Percentiles rank a stretch among this genome's conserved stretches.
Conservation (phyloP, 1,140 invertebrate species). For the Panulirus ornatus region DNA sequence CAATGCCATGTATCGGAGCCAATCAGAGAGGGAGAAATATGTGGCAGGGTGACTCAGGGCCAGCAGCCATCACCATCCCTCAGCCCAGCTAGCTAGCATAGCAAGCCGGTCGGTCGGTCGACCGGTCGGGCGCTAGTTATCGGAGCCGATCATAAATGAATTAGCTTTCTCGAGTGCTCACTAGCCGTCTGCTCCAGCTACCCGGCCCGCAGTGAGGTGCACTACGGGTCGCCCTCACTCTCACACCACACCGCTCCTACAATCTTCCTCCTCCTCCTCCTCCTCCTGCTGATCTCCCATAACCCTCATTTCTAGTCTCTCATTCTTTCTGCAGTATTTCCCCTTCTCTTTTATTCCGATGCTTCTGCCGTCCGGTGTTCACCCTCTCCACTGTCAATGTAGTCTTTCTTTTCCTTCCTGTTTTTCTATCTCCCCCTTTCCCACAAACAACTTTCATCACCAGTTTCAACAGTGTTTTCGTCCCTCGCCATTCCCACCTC, state of each 20-base stretch:
- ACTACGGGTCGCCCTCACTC: constrained; percentile 1
- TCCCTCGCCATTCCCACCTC: not conserved
- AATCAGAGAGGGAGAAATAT: too few relatives aligned
- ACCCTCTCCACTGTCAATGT: not conserved
- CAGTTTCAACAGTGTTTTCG: not conserved
- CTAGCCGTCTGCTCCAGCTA: too few relatives aligned
- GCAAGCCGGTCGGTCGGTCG: too few relatives aligned
- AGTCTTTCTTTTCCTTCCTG: not conserved
- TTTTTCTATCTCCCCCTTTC: not conserved
- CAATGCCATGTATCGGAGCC: too few relatives aligned
- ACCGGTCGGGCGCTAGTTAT: constrained; percentile 5
- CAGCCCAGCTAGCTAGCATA: not conserved
- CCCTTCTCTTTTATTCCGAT: not conserved
- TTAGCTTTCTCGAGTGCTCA: not conserved
- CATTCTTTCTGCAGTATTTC: not conserved
- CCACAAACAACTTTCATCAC: too few relatives aligned
- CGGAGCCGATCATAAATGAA: constrained; percentile 13
- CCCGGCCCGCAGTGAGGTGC: too few relatives aligned
- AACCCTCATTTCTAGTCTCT: not conserved
- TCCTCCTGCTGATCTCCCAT: not conserved
- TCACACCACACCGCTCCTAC: not conserved
- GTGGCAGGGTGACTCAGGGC: too few relatives aligned
- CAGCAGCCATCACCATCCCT: not conserved
- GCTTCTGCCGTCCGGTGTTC: not conserved
- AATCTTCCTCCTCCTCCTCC: too few relatives aligned